A percentile compares a stretch with the other conserved stretches of the same genome.
Evolutionary conservation across 2,888 invertebrate genomes (phyloP).

Genomic region (Ditula angustiorana): DNA sequence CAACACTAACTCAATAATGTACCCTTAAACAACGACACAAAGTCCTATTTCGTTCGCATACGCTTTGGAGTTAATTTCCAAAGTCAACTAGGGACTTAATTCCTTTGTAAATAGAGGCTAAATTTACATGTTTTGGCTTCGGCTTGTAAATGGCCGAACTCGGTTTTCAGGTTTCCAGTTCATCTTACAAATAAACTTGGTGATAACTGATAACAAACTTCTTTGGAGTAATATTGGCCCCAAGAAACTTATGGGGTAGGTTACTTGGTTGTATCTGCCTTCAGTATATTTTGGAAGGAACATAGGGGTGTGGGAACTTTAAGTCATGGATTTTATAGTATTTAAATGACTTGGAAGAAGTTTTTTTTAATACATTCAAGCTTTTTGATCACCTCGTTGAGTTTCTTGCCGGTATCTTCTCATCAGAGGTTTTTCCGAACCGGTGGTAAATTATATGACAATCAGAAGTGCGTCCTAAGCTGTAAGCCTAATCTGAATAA

Average conservation of each 20-base stretch:
- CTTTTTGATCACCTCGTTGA: no score
- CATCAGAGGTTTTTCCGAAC: no score
- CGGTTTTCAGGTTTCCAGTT: conserved; percentile 72
- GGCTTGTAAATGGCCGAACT: conserved; percentile 66
- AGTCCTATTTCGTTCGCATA: background rate
- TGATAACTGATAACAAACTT: conserved; percentile 80
- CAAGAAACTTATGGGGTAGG: conserved; percentile 42
- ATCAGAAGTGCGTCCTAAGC: no score
- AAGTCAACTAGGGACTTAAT: conserved; percentile 41
- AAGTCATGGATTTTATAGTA: no score
- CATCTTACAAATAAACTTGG: conserved; percentile 78
- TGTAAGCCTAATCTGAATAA: no score
- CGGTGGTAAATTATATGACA: no score
- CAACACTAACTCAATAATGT: background rate
- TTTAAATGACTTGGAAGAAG: no score
- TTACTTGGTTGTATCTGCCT: conserved; percentile 28
- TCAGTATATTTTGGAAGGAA: no score
- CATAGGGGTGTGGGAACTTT: background rate
- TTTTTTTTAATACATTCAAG: no score
- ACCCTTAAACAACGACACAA: background rate
- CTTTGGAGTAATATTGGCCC: conserved; percentile 63
- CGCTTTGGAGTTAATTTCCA: background rate
- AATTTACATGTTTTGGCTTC: conserved; percentile 47
- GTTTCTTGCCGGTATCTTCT: no score
- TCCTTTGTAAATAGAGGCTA: conserved; percentile 49